These are phyloP conservation scores for Drosophila conformis DNA, from an alignment of 2,888 invertebrate genomes.

Conservation along the genomic window DNA sequence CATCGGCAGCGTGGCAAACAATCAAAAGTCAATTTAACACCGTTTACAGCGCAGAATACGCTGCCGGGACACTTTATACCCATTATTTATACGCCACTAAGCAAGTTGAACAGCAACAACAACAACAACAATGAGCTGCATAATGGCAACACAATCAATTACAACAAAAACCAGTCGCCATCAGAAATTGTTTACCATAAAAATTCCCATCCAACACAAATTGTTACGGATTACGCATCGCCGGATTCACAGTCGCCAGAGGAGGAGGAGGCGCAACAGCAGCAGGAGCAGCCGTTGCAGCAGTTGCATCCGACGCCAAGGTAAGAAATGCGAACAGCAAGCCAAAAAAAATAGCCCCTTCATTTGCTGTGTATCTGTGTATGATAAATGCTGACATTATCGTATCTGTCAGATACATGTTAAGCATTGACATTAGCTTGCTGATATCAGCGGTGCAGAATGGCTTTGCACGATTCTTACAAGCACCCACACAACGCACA, in stretches of 20 bases:
- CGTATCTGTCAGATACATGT: constrained; percentile 11
- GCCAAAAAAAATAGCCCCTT: not conserved
- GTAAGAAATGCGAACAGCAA: constrained; percentile 37
- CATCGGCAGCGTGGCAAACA: constrained; percentile 78
- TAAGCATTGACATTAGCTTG: constrained; percentile 11
- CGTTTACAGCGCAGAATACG: constrained; percentile 86
- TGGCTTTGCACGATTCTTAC: constrained; percentile 39
- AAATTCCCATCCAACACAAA: constrained; percentile 75
- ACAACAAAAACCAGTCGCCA: constrained; percentile 58
- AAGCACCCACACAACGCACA: constrained; percentile 20
- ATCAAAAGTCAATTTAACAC: constrained; percentile 85
- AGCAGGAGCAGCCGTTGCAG: constrained; percentile 36
- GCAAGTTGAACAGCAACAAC: constrained; percentile 51
- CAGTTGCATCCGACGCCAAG: constrained; percentile 52
- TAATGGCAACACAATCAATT: constrained; percentile 71
- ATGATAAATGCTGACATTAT: constrained; percentile 1
- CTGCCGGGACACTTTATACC: constrained; percentile 87
- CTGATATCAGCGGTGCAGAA: constrained; percentile 14
- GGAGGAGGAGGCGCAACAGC: constrained; percentile 30
- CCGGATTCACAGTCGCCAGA: constrained; percentile 30
- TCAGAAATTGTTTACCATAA: constrained; percentile 70
- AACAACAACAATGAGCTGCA: constrained; percentile 53
- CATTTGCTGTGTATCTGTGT: constrained; percentile 11
- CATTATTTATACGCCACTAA: constrained; percentile 85
- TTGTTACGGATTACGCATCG: constrained; percentile 69